Evolutionary conservation across 2,113 vertebrate genomes (phyloP).

Genomic region (Coregonus clupeaformis): DNA sequence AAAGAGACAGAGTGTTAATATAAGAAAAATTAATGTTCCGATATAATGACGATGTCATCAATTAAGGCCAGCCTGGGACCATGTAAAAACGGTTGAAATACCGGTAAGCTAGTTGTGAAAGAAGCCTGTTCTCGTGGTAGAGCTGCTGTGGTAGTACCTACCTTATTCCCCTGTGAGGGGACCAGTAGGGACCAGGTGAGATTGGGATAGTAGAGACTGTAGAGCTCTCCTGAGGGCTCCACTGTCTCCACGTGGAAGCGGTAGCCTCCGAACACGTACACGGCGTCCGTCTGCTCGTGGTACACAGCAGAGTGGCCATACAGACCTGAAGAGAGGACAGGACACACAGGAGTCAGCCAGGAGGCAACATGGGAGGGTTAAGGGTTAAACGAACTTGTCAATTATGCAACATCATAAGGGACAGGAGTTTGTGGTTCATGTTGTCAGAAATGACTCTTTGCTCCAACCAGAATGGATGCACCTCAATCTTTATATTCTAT

Average conservation of each 20-base stretch:
- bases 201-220: conserved; percentile 86
- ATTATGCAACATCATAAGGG: too few relatives aligned
- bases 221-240: conserved; percentile 85
- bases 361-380: not conserved
- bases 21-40: not conserved
- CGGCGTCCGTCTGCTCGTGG: conserved; percentile 84
- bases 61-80: too few relatives aligned
- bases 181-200: conserved; percentile 89
- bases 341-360: not conserved
- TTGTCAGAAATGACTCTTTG: too few relatives aligned
- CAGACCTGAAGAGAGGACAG: conserved; percentile 70
- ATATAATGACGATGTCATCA: too few relatives aligned
- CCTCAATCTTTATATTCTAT: too few relatives aligned
- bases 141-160: conserved; percentile 42
- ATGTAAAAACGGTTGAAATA: not conserved
- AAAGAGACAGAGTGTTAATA: not conserved
- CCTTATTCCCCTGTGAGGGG: conserved; percentile 87
- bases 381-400: not conserved
- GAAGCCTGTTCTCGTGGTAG: not conserved
- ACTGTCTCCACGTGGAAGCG: conserved; percentile 90
- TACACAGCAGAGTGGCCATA: conserved; percentile 90
- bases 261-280: conserved; percentile 91
- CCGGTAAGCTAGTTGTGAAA: not conserved
- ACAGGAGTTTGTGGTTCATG: too few relatives aligned
- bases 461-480: too few relatives aligned